A percentile compares a stretch with the other conserved stretches of the same genome.
Conservation (phyloP, 2,113 vertebrate genomes). For the Cyanistes caeruleus region DNA sequence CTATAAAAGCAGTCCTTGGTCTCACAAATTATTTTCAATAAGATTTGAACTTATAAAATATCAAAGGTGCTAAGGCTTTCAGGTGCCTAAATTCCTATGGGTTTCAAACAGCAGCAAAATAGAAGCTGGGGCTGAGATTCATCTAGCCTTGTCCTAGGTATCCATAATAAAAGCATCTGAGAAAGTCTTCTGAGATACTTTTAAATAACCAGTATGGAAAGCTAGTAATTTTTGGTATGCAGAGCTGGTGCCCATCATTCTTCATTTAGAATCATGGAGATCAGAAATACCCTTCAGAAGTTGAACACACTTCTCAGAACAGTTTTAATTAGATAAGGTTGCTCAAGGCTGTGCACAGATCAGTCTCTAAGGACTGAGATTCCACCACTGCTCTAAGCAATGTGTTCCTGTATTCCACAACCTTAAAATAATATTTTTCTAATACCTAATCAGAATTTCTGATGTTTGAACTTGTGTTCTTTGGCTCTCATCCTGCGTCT, state of each 20-base stretch:
- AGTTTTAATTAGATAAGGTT: not conserved
- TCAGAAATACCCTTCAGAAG: not conserved
- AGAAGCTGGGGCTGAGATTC: not conserved
- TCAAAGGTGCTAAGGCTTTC: not conserved
- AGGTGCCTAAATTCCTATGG: not conserved
- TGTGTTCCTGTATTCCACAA: not conserved
- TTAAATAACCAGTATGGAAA: not conserved
- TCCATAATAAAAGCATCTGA: not conserved
- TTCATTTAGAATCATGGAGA: not conserved
- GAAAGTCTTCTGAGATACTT: not conserved
- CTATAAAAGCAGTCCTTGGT: not conserved
- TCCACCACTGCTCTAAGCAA: fast-evolving
- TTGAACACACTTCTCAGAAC: not conserved
- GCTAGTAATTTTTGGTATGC: not conserved
- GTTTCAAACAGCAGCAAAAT: not conserved
- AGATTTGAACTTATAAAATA: not conserved
- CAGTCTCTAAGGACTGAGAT: not conserved
- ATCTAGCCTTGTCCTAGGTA: not conserved
- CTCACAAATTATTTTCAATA: not conserved
- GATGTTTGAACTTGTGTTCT: not conserved
- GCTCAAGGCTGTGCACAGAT: not conserved
- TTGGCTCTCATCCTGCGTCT: not conserved
- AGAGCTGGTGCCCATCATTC: not conserved
- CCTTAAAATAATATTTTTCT: not conserved
- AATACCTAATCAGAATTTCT: not conserved